Base-by-base conservation (phyloP, 2,113 vertebrate species). In the Plectropomus leopardus region DNA sequence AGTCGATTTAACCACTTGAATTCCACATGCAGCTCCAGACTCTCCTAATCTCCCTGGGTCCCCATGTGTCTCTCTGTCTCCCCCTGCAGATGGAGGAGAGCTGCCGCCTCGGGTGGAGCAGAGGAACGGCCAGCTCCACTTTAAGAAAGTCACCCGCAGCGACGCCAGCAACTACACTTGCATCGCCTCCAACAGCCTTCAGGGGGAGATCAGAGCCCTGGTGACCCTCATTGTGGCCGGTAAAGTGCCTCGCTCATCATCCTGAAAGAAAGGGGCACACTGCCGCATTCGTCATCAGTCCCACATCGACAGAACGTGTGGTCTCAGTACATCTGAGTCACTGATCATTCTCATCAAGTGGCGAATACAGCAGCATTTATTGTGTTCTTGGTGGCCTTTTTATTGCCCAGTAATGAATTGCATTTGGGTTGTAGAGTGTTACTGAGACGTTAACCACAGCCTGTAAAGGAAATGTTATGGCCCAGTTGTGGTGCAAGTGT, bases 151-250 rank as follows among this genome's bases (percentile, higher is more conserved):
- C 81, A 96, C 94, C 60, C 95, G 97, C 55, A 94, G 91, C 0
- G 97, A 99, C 1, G 97, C 97, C 0, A 97, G 97, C 58, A 97
- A 98, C 93, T 99, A 99, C 82, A 97, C 96, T 0, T 99, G 98
- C 92, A 95, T 96, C 0, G 98, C 98, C 42, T 97, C 96, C 80
- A 99, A 99, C 61, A 94, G 91, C 91, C 94, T 95, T 0, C 98
- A 99, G 92, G 98, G 98, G 77, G 95, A 99, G 95, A 99, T 99
- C 90, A 93, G 93, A 19, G 97, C 98, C 32, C 78, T 95, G 0
- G 97, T 99, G 51, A 92, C 96, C 63, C 96, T 99, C 3, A 96
- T 94, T 2, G 98, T 99, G 82, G 98, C 97, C 93, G 98, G 98
- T 99, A 85, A 94, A 80, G 15, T 5, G 7, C 71, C 36, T 69